Base-by-base conservation (phyloP, 2,888 invertebrate genomes). In the Drosophila helvetica region DNA sequence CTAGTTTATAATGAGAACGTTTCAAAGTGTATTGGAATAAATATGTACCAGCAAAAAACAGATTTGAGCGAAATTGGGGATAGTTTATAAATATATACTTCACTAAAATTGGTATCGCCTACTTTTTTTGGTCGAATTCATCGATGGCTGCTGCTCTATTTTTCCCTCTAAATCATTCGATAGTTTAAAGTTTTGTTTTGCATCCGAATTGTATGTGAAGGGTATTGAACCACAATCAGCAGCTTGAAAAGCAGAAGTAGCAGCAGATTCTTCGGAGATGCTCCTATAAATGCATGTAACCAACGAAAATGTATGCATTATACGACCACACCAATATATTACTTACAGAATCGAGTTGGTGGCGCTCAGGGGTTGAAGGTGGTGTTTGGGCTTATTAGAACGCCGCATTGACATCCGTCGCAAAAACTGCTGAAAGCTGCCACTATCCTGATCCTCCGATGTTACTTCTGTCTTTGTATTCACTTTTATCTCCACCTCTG, bases 311-410 rank as follows among this genome's bases (percentile, higher is more conserved):
- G 22, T 3, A 4, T 12, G 6, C 3, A 17, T 47, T 30, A 17
- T 15, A 15, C 22, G 2, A 70, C 15, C 33, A 6, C 8, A 30
- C 9, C 18, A 25, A 19, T 30, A 5, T 3, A 10, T 33, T 53
- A 85, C 90, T 89, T 79, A 93, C 93, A 91, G 86, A 67, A 92
- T 91, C 12, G 93, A 92, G 74, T 91, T 90, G 46, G 92, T 89
- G 19, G 82, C 89, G 60, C 90, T 90, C 18, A 90, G 66, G 8
- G 91, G 85, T 2, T 88, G 89, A 71, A 86, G 85, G 30, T 79
- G 87, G 63, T 76, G 81, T 62, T 80, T 87, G 3, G 89, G 88
- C 60, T 90, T 89, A 69, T 91, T 91, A 12, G 90, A 90, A 51
- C 89, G 89, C 25, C 92, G 86, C 78, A 90, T 91, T 7, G 92